Base-by-base conservation (phyloP, 2,113 vertebrate genomes). In the Hydropotes inermis region DNA sequence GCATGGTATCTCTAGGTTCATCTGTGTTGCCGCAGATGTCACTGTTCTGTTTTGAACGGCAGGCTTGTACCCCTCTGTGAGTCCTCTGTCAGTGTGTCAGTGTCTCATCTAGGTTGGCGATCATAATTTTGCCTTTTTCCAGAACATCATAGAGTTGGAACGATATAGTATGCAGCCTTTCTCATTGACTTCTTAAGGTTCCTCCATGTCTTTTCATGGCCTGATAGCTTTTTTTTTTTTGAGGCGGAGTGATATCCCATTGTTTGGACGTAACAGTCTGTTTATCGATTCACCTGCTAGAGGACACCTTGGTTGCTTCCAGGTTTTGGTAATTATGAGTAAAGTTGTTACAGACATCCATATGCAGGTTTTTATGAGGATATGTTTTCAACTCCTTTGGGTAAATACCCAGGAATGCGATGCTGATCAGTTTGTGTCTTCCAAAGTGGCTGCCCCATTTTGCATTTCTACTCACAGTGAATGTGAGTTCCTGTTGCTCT, bases 1-100 rank as follows among this genome's bases (percentile, higher is more conserved):
- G 25, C 5, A 15, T 28, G 43, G 4, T 4, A 5, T 10, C 74
- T 78, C 25, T 78, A 15, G 74, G 39, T 9, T 14, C 7, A 43
- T 45, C 74, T 8, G 0, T 47, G 43, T 16, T 47, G 43, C 25
- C 16, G 25, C 74, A 45, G 7, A 9, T 28, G 0, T 2, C 43
- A 4, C 39, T 4, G 39, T 39, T 39, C 39, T 39, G 39, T 39
- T 39, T 39, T 39, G 39, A 39, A 39, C 39, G 39, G 39, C 39
- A n/a, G 39, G 39, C 39, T 39, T 39, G 39, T 39, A 39, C 39
- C 39, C 39, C 39, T 39, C 39, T 39, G 39, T 39, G 39, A 39
- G 39, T 39, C 7, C 13, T 45, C 43, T 28, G 25, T 47, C 14
- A 8, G 4, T 1, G 74, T 27, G 43, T 36, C 64, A 67, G n/a